Evolutionary conservation across 2,113 vertebrate genomes (phyloP), one percentile per base, ranked within the genome.

Genomic region (Eudyptes chrysolophus): DNA sequence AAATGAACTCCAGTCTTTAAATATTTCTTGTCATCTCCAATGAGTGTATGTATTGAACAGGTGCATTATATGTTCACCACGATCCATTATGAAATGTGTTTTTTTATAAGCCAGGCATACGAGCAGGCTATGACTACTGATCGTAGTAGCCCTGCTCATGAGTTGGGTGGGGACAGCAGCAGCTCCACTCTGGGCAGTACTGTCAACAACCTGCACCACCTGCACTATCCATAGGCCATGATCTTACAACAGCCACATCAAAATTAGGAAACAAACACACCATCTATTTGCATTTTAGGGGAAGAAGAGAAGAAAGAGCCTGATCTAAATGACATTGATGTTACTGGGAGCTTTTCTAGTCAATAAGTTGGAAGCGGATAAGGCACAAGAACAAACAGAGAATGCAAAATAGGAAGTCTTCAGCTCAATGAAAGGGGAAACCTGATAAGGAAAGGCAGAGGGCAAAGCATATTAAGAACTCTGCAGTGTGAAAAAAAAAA

Each of bases 401-500:
- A 94, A 90, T 85, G 62, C 66, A 65, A 76, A 94, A 57, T 52
- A 65, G 79, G 72, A 90, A 61, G 22, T 70, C 42, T 52, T 85
- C 42, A 69, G 49, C 40, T 87, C 44, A 97, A 82, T 94, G 74
- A 87, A 92, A 89, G 34, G 58, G n/a, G 38, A 89, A 96, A 79
- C 32, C 58, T 95, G 70, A 84, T 96, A 93, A 95, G 64, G 58
- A 94, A 95, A 92, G 57, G 40, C 81, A 96, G 74, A 87, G 27
- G 29, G 26, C 74, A 62, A 95, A 89, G 74, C 49, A 69, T 91
- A 96, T 57, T 60, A 84, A 96, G 38, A 44, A 26, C 14, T 54
- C n/a, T n/a, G 62, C 44, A 69, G 21, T 8, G 8, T 36, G n/a
- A 70, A 91, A 84, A 95, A 95, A 75, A 89, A 81, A 54, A 58